Conservation (phyloP, 2,113 vertebrate genomes). For the Zosterops pallidus region DNA sequence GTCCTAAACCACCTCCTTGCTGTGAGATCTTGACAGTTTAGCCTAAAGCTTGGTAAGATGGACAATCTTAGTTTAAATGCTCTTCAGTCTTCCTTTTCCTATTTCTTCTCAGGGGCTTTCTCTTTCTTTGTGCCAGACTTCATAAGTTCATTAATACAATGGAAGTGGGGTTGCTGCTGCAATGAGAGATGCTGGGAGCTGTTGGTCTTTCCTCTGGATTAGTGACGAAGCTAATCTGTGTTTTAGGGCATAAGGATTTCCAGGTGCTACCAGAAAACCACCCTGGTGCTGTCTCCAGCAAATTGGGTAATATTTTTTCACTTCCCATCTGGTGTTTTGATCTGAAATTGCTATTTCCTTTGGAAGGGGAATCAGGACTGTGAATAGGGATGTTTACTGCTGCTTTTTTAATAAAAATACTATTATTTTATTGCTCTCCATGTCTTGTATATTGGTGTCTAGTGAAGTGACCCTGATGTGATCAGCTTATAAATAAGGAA, state of each 20-base stretch:
- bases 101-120: conserved; percentile 49
- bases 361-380: background rate
- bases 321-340: background rate
- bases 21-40: background rate
- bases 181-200: background rate
- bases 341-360: background rate
- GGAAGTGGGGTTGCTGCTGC: background rate
- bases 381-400: background rate
- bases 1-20: background rate
- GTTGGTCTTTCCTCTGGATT: background rate
- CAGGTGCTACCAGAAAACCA: background rate
- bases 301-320: background rate
- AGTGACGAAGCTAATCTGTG: background rate
- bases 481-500: background rate
- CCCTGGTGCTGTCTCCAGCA: background rate
- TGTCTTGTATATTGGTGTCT: background rate
- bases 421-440: background rate
- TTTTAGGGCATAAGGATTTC: background rate
- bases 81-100: conserved; percentile 52
- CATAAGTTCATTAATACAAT: background rate
- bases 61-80: conserved; percentile 19
- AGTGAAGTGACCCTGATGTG: background rate
- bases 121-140: conserved; percentile 2
- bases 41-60: background rate
- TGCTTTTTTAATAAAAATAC: background rate